A percentile compares a stretch with the other conserved stretches of the same genome.
phyloP scores from a whole-genome alignment of 2,797 vertebrate genomes.

The Dallia pectoralis region DNA sequence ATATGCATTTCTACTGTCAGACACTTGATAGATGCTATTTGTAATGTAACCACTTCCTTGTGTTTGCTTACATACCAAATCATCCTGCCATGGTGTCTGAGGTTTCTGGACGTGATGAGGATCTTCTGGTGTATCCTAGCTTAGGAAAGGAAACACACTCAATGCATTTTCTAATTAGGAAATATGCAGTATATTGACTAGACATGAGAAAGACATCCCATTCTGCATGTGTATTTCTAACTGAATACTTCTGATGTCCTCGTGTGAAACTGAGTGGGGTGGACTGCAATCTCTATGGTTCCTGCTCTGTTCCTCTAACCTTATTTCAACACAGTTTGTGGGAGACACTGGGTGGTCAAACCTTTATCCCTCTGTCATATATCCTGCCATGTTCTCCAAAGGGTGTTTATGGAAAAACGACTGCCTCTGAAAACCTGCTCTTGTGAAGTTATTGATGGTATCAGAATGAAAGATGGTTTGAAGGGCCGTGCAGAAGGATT shows the following conservation, averaged over 20 bases:
- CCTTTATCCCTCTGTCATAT: neutral
- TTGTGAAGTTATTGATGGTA: neutral
- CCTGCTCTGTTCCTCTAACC: neutral
- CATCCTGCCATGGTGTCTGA: conserved; percentile 71
- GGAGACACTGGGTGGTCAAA: neutral
- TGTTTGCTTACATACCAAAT: conserved; percentile 65
- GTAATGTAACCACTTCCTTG: neutral
- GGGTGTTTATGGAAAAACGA: neutral
- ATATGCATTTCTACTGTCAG: neutral
- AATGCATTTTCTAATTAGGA: neutral
- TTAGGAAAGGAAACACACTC: conserved; percentile 19
- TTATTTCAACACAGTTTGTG: neutral
- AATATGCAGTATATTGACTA: neutral
- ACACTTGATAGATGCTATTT: too few relatives aligned
- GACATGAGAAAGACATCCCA: neutral
- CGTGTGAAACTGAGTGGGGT: neutral
- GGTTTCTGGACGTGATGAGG: conserved; percentile 65
- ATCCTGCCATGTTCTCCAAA: neutral
- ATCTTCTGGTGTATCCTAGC: conserved; percentile 65
- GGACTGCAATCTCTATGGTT: neutral
- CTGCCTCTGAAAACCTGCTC: neutral
- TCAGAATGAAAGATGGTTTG: neutral
- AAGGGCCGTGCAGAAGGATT: neutral
- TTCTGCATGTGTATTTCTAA: neutral
- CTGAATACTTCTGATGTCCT: neutral